Percentiles rank a stretch among this genome's conserved stretches.
These are phyloP conservation scores for Brenthis ino DNA, from an alignment of 2,888 invertebrate genomes.

Conservation along the genomic window DNA sequence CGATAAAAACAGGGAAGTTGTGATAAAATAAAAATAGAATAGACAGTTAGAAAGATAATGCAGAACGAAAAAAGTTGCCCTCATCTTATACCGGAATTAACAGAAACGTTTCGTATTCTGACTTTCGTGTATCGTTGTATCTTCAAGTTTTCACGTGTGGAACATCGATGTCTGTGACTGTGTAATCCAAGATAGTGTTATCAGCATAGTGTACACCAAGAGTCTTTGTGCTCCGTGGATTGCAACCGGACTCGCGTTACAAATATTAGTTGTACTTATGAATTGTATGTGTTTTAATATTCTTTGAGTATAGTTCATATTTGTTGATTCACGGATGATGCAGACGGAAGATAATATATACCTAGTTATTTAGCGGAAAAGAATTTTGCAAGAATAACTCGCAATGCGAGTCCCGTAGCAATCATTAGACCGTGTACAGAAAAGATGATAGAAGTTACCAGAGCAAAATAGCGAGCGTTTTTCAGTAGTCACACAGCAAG, in stretches of 20 bases:
- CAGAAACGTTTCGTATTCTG: slow-evolving; percentile 34
- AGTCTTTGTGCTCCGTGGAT: slow-evolving; percentile 82
- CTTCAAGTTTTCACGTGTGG: slow-evolving; percentile 41
- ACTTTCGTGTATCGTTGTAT: slow-evolving; percentile 41
- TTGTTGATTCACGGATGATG: slow-evolving; percentile 4
- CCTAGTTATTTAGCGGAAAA: neutral
- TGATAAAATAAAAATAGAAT: slow-evolving; percentile 71
- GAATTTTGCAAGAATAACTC: slow-evolving; percentile 35
- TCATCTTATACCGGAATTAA: slow-evolving; percentile 40
- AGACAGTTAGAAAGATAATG: slow-evolving; percentile 74
- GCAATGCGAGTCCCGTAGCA: slow-evolving; percentile 75
- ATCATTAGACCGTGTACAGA: slow-evolving; percentile 78
- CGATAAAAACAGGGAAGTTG: slow-evolving; percentile 44
- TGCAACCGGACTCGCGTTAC: slow-evolving; percentile 79
- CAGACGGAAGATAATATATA: slow-evolving; percentile 7
- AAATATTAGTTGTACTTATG: slow-evolving; percentile 10
- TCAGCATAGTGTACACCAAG: slow-evolving; percentile 63
- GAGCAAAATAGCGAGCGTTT: slow-evolving; percentile 81
- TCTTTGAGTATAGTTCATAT: slow-evolving; percentile 16
- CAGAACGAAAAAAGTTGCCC: slow-evolving; percentile 60
- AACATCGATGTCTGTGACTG: slow-evolving; percentile 76
- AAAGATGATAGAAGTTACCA: slow-evolving; percentile 80
- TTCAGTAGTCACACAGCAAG: slow-evolving; percentile 82
- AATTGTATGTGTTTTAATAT: slow-evolving; percentile 17
- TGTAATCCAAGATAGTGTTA: slow-evolving; percentile 82